Conservation (phyloP, 1,140 invertebrate genomes). For the Aphelinus atriplicis region DNA sequence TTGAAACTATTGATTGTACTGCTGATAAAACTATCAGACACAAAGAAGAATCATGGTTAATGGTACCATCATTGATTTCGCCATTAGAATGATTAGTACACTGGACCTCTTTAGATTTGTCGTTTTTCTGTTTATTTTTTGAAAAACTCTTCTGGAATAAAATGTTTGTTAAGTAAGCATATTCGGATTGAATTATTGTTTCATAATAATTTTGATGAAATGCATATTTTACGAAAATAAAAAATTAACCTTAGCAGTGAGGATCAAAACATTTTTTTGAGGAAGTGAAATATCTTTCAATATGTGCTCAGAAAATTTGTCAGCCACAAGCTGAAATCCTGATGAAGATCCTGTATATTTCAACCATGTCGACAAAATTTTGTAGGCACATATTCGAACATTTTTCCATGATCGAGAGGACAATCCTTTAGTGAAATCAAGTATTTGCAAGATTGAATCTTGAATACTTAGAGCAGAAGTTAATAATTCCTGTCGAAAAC, state of each 20-base stretch:
- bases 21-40: conserved; percentile 12
- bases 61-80: not conserved
- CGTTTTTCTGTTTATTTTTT: conserved; percentile 16
- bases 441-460: conserved; percentile 23
- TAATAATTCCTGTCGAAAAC: conserved; percentile 31
- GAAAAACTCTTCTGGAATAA: not conserved
- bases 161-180: too few relatives aligned
- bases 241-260: conserved; percentile 27
- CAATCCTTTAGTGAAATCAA: conserved; percentile 16
- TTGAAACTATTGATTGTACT: conserved; percentile 26
- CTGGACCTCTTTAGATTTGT: not conserved
- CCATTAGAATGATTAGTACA: not conserved
- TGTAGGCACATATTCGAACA: conserved; percentile 16
- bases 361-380: conserved; percentile 25
- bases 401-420: not conserved
- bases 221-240: not conserved
- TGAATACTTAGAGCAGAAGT: conserved; percentile 20
- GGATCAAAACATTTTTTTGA: conserved; percentile 9
- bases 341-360: conserved; percentile 19
- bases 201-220: too few relatives aligned
- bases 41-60: not conserved
- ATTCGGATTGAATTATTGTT: too few relatives aligned
- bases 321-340: conserved; percentile 23
- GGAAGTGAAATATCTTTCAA: conserved; percentile 7
- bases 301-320: conserved; percentile 26